Conservation (phyloP, 2,113 vertebrate species). For the Elanus axillaris region DNA sequence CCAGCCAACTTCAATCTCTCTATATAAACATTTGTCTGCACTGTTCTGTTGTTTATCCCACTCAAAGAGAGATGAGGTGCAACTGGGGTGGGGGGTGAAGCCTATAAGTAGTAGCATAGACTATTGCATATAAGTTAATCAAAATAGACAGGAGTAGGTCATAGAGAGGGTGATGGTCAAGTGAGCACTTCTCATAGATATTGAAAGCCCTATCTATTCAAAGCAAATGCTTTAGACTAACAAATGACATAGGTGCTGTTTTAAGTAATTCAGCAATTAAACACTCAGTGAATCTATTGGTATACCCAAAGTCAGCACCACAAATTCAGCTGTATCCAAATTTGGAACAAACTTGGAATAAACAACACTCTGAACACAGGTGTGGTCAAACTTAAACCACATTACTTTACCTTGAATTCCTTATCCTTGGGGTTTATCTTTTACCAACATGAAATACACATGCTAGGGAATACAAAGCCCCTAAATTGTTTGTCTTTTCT, state of each 20-base stretch:
- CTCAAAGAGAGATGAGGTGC: slow-evolving; percentile 9
- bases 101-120: neutral
- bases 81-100: neutral
- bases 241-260: neutral
- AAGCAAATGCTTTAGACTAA: neutral
- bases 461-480: neutral
- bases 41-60: slow-evolving; percentile 23
- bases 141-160: neutral
- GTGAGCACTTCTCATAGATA: neutral
- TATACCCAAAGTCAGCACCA: neutral
- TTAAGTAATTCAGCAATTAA: neutral
- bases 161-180: neutral
- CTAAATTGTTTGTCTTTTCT: neutral
- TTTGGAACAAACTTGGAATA: neutral
- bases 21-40: slow-evolving; percentile 6
- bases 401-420: neutral
- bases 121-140: neutral
- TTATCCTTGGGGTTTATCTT: neutral
- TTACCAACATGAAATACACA: neutral
- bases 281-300: neutral
- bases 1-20: neutral
- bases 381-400: neutral
- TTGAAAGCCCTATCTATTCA: neutral
- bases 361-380: neutral
- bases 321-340: neutral